Evolutionary conservation across 2,797 vertebrate genomes (phyloP).

Genomic region (Bradypodion pumilum): DNA sequence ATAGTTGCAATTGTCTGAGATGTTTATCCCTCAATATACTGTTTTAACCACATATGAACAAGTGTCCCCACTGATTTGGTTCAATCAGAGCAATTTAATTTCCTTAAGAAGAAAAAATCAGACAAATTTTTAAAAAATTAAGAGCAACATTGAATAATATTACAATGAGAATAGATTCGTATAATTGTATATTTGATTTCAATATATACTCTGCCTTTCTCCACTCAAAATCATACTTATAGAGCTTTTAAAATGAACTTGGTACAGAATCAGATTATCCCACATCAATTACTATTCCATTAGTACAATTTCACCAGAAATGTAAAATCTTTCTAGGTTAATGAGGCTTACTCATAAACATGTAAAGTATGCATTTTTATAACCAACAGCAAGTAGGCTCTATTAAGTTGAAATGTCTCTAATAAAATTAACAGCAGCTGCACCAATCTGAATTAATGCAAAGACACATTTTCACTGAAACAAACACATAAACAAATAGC

Average conservation of each 20-base stretch:
- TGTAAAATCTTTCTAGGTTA: constrained; percentile 34
- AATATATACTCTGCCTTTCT: neutral
- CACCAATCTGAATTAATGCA: constrained; percentile 37
- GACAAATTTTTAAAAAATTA: neutral
- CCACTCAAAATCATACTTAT: neutral
- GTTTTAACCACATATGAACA: neutral
- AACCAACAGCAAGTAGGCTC: constrained; percentile 38
- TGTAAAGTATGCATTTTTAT: constrained; percentile 34
- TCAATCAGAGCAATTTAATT: neutral
- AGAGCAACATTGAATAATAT: neutral
- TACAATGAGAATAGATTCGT: too few relatives aligned
- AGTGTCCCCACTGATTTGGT: neutral
- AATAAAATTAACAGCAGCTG: constrained; percentile 42
- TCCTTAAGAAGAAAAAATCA: neutral
- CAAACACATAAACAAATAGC: neutral
- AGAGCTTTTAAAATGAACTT: constrained; percentile 32
- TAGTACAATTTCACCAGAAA: constrained; percentile 27
- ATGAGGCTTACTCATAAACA: constrained; percentile 33
- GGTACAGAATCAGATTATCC: neutral
- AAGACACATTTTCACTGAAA: neutral
- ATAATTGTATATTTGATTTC: too few relatives aligned
- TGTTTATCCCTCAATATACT: neutral
- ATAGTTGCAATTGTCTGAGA: neutral
- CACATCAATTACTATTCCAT: constrained; percentile 35
- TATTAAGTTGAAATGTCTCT: constrained; percentile 18